A percentile compares a stretch with the other conserved stretches of the same genome.
These are phyloP conservation scores for Machimus atricapillus DNA, from an alignment of 2,888 invertebrate genomes.

Conservation along the genomic window DNA sequence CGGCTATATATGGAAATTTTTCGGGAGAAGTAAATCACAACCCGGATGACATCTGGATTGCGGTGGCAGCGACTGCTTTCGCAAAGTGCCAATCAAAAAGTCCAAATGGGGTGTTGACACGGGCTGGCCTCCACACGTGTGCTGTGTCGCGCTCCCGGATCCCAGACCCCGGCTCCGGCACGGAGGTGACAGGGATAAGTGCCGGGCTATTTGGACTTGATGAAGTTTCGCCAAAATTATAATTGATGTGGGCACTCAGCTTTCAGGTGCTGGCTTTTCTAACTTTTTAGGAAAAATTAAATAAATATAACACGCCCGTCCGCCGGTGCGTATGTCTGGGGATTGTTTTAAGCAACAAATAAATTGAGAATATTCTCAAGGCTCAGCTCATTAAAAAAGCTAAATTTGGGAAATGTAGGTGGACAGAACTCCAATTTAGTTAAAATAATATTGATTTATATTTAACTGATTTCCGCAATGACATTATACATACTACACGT, in stretches of 20 bases:
- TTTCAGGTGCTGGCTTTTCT: background rate
- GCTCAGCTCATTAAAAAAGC: background rate
- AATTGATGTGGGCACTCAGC: background rate
- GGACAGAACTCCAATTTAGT: background rate
- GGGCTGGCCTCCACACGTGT: background rate
- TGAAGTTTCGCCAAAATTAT: background rate
- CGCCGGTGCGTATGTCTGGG: background rate
- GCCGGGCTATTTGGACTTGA: background rate
- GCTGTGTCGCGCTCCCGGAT: background rate
- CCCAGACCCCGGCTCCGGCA: background rate
- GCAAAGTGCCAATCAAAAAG: slow-evolving; percentile 45
- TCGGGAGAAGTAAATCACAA: slow-evolving; percentile 13
- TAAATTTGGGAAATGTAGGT: background rate
- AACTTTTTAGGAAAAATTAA: background rate
- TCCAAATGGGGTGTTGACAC: slow-evolving; percentile 38
- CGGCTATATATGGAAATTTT: slow-evolving; percentile 15
- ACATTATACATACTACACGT: too few species aligned
- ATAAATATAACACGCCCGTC: background rate
- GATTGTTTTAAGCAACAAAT: background rate
- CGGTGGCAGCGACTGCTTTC: slow-evolving; percentile 41
- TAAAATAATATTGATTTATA: background rate
- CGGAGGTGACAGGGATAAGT: background rate
- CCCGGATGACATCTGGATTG: slow-evolving; percentile 25
- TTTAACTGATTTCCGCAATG: too few species aligned
- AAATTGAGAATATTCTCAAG: background rate